Evolutionary conservation across 1,140 invertebrate genomes (phyloP).

Genomic region (Bombus cullumanus): DNA sequence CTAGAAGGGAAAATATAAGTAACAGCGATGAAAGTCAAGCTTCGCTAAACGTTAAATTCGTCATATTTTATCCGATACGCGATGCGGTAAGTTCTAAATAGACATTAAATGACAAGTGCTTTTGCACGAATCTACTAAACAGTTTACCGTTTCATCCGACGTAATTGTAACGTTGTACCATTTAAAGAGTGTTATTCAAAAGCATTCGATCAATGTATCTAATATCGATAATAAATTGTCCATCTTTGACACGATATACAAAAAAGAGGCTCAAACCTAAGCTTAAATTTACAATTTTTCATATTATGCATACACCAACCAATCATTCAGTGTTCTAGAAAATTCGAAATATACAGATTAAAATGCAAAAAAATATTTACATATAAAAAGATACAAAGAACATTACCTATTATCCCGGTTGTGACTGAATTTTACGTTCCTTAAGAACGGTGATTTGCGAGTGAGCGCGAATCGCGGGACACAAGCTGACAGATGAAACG

Average conservation of each 20-base stretch:
- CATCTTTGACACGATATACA: no score
- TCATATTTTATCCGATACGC: no score
- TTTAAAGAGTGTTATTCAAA: background rate
- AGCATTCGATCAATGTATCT: no score
- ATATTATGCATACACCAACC: no score
- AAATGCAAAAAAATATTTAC: background rate
- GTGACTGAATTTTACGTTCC: constrained; percentile 40
- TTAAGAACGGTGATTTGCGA: constrained; percentile 2
- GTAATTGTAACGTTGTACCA: background rate
- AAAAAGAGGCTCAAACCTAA: no score
- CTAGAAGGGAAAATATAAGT: background rate
- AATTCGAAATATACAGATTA: background rate
- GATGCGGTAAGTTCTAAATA: background rate
- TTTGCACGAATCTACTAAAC: background rate
- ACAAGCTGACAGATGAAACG: background rate
- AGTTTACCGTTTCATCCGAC: background rate
- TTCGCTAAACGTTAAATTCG: background rate
- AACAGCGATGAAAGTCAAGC: background rate
- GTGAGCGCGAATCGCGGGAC: background rate
- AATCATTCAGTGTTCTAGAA: background rate
- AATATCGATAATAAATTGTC: no score
- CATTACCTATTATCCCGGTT: constrained; percentile 49
- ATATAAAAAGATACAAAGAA: background rate
- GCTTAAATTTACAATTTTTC: no score
- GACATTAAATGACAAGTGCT: background rate